Evolutionary conservation across 1,140 invertebrate species (phyloP).

Genomic region (Macrocentrus cingulum): DNA sequence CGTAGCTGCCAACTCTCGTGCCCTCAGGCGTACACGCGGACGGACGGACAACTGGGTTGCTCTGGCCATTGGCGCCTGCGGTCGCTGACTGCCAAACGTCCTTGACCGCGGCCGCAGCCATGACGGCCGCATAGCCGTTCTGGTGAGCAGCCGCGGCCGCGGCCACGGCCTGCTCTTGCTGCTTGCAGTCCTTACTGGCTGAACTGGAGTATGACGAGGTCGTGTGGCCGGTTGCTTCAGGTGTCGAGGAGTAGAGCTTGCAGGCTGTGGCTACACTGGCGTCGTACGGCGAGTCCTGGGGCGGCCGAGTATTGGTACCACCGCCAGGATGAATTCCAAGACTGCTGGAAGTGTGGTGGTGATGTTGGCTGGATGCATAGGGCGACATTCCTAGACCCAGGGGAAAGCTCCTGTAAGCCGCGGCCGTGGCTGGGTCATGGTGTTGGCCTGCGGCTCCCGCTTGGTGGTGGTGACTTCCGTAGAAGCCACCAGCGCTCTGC

Average conservation of each 20-base stretch:
- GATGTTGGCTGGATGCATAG: slow-evolving; percentile 73
- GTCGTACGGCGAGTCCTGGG: slow-evolving; percentile 86
- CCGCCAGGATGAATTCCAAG: slow-evolving; percentile 59
- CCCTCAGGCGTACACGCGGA: slow-evolving; percentile 82
- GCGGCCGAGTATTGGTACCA: slow-evolving; percentile 73
- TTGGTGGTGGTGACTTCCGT: slow-evolving; percentile 83
- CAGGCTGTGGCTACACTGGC: slow-evolving; percentile 84
- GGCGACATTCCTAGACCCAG: slow-evolving; percentile 82
- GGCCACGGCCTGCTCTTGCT: slow-evolving; percentile 66
- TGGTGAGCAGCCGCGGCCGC: slow-evolving; percentile 65
- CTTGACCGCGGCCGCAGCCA: slow-evolving; percentile 66
- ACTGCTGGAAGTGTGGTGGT: slow-evolving; percentile 71
- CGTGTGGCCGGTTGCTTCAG: slow-evolving; percentile 63
- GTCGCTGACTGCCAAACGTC: slow-evolving; percentile 69
- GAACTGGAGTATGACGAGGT: slow-evolving; percentile 63
- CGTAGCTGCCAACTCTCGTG: slow-evolving; percentile 69
- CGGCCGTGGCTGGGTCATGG: slow-evolving; percentile 66
- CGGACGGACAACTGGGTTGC: slow-evolving; percentile 72
- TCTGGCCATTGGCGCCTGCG: slow-evolving; percentile 64
- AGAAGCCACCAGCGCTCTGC: slow-evolving; percentile 81
- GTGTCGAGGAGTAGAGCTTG: slow-evolving; percentile 75
- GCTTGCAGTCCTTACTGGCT: slow-evolving; percentile 63
- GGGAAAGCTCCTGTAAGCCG: slow-evolving; percentile 78
- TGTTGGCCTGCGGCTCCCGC: slow-evolving; percentile 71
- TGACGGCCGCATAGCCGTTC: slow-evolving; percentile 68